Evolutionary conservation across 2,888 invertebrate genomes (phyloP).

Genomic region (Balanococcus diminutus): DNA sequence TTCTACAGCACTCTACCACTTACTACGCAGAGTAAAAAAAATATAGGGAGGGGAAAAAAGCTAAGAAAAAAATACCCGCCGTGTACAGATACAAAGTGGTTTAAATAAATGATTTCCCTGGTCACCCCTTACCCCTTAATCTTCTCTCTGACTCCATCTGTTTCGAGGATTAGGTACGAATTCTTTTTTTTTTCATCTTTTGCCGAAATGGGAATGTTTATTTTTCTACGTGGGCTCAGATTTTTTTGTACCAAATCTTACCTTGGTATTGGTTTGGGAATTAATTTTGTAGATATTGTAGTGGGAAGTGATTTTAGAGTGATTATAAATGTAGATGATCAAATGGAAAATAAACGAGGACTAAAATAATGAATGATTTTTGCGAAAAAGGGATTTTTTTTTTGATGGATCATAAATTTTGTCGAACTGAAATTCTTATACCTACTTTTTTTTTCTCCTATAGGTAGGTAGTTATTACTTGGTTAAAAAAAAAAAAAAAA

Average conservation of each 20-base stretch:
- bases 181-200: background rate
- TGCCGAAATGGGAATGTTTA: no score
- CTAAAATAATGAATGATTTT: no score
- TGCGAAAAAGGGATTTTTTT: no score
- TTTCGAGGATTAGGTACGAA: background rate
- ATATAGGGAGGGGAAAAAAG: background rate
- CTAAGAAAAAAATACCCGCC: background rate
- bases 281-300: background rate
- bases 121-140: background rate
- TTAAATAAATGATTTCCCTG: constrained; percentile 2
- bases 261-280: background rate
- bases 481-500: no score
- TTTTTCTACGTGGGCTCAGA: background rate
- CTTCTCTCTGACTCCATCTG: background rate
- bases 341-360: no score
- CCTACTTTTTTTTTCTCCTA: no score
- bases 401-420: no score
- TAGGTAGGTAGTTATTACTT: no score
- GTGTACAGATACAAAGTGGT: background rate
- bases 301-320: no score
- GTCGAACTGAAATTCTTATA: no score
- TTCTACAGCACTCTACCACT: background rate
- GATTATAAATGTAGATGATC: no score
- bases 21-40: background rate
- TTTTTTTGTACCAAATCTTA: background rate